Conservation (phyloP, 2,113 vertebrate species). For the Chloropsis cyanopogon region DNA sequence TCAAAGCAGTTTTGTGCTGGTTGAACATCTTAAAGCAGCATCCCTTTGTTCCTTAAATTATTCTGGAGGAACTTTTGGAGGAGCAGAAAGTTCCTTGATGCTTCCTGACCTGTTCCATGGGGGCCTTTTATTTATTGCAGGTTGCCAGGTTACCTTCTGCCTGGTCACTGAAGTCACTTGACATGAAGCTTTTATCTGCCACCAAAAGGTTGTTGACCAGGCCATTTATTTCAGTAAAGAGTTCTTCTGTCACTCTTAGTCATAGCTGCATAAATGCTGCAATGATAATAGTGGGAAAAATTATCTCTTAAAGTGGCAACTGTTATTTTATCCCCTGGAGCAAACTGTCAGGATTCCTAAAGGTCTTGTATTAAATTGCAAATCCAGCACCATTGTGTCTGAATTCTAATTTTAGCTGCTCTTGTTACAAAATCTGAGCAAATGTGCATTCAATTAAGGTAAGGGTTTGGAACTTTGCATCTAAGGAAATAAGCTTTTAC, state of each 20-base stretch:
- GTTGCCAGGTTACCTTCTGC: neutral
- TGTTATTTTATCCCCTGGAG: slow-evolving; percentile 12
- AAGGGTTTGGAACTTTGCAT: neutral
- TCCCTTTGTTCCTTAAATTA: neutral
- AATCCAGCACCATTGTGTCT: neutral
- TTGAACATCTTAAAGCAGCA: neutral
- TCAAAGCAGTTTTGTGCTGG: neutral
- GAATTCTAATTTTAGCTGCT: slow-evolving; percentile 7
- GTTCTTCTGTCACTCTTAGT: neutral
- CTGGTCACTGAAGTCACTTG: neutral
- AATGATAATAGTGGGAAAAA: neutral
- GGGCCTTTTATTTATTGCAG: neutral
- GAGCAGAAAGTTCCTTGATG: neutral
- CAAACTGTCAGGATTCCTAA: slow-evolving; percentile 31
- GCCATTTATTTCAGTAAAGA: neutral
- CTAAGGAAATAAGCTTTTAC: neutral
- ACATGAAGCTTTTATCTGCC: neutral
- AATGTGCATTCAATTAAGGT: neutral
- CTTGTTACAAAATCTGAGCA: neutral
- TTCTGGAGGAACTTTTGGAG: neutral
- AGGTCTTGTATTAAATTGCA: slow-evolving; percentile 24
- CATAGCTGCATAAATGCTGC: neutral
- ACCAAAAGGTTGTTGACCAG: neutral
- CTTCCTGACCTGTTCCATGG: neutral
- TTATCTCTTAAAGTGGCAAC: slow-evolving; percentile 8